These are phyloP conservation scores for Hecatera dysodea DNA, from an alignment of 2,888 invertebrate genomes.

Conservation along the genomic window DNA sequence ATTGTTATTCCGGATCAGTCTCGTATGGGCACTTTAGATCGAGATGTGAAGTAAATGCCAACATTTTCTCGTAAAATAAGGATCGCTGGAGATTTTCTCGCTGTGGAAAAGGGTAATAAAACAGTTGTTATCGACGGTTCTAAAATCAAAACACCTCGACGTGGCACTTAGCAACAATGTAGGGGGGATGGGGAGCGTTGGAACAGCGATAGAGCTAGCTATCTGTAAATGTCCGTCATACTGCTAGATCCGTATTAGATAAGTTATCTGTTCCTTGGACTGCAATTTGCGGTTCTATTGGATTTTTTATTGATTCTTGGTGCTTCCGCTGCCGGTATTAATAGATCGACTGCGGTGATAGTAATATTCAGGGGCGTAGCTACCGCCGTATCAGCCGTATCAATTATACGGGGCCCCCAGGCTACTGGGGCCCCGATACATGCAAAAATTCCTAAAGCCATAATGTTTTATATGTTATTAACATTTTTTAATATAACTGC, in stretches of 20 bases:
- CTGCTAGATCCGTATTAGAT: constrained; percentile 22
- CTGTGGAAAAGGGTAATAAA: constrained; percentile 54
- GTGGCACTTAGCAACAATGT: constrained; percentile 56
- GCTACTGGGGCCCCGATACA: no score
- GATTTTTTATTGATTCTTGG: constrained; percentile 37
- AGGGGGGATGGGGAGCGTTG: constrained; percentile 39
- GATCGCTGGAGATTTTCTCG: constrained; percentile 58
- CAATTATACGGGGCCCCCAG: no score
- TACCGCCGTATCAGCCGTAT: no score
- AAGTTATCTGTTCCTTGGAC: constrained; percentile 35
- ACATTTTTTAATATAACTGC: no score
- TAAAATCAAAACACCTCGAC: constrained; percentile 49
- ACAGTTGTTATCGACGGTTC: constrained; percentile 53
- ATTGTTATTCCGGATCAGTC: constrained; percentile 57
- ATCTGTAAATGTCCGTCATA: constrained; percentile 37
- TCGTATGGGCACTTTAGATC: constrained; percentile 49
- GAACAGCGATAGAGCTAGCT: constrained; percentile 17
- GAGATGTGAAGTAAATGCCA: constrained; percentile 58
- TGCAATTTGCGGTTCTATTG: constrained; percentile 37
- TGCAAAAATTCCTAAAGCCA: no score
- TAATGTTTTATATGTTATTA: no score
- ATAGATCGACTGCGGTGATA: constrained; percentile 12
- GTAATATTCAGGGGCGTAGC: not conserved
- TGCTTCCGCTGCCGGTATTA: constrained; percentile 23
- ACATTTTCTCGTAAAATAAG: constrained; percentile 62